Conservation (phyloP, 2,113 vertebrate species). For the Probosciger aterrimus region DNA sequence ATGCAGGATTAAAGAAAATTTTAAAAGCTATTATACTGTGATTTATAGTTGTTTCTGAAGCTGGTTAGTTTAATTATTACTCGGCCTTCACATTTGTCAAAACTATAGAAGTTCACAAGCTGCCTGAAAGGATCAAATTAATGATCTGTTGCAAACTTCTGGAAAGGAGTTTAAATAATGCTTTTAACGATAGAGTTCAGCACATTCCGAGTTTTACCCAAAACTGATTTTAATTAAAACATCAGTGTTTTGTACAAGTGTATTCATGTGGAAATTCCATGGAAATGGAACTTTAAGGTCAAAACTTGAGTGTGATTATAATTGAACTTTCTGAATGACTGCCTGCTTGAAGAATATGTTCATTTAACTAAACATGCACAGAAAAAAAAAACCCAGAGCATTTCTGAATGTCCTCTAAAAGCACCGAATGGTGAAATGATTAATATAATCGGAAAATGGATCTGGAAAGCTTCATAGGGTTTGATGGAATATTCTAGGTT, state of each 20-base stretch:
- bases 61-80: not conserved
- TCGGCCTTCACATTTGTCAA: not conserved
- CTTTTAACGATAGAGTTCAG: not conserved
- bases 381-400: not conserved
- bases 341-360: not conserved
- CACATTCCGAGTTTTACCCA: not conserved
- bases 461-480: not conserved
- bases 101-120: not conserved
- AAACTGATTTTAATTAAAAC: conserved; percentile 23
- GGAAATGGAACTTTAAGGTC: conserved; percentile 9
- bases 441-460: not conserved
- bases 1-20: not conserved
- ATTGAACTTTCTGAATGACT: conserved; percentile 26
- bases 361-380: not conserved
- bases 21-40: not conserved
- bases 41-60: not conserved
- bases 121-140: not conserved
- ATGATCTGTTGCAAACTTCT: not conserved
- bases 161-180: not conserved
- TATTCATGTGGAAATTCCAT: not conserved
- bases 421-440: not conserved
- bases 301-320: conserved; percentile 9
- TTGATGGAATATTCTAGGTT: not conserved
- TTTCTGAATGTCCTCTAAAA: not conserved
- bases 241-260: not conserved